Conservation (phyloP, 64 coral and sea anemone species). For the Hydrozoanthus tunicans region DNA sequence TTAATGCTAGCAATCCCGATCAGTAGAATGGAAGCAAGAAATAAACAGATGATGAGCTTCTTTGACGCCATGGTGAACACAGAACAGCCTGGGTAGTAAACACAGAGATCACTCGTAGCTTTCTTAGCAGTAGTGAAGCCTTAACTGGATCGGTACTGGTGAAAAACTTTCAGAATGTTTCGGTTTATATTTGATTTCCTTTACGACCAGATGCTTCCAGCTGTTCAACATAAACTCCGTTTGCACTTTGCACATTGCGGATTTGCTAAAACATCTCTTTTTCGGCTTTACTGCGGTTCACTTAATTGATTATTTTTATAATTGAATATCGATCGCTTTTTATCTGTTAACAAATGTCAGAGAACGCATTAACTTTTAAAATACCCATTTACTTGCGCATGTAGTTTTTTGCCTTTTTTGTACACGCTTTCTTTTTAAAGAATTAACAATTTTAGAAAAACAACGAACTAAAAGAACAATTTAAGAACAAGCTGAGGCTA, state of each 20-base stretch:
- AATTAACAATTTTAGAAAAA: too few relatives aligned
- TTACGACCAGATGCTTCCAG: not conserved
- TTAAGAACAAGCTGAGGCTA: too few relatives aligned
- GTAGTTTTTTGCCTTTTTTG: too few relatives aligned
- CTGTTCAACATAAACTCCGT: not conserved
- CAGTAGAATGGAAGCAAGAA: conserved; percentile 2
- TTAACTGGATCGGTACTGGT: not conserved
- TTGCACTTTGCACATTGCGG: not conserved
- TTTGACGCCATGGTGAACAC: conserved; percentile 7
- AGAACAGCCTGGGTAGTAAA: not conserved
- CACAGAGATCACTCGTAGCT: not conserved
- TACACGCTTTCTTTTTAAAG: too few relatives aligned
- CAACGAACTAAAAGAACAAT: too few relatives aligned
- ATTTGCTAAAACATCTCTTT: not conserved
- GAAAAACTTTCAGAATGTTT: too few relatives aligned
- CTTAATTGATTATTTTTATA: not conserved
- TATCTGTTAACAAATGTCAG: not conserved
- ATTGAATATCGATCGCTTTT: not conserved
- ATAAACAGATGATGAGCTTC: conserved; percentile 5
- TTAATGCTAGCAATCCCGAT: not conserved
- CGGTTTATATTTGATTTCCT: not conserved
- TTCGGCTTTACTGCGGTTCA: conserved; percentile 2
- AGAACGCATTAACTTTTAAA: not conserved
- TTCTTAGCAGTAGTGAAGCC: not conserved
- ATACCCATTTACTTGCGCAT: not conserved